These are phyloP conservation scores for Choristoneura rosaceana DNA, from an alignment of 2,888 invertebrate species.

Conservation along the genomic window DNA sequence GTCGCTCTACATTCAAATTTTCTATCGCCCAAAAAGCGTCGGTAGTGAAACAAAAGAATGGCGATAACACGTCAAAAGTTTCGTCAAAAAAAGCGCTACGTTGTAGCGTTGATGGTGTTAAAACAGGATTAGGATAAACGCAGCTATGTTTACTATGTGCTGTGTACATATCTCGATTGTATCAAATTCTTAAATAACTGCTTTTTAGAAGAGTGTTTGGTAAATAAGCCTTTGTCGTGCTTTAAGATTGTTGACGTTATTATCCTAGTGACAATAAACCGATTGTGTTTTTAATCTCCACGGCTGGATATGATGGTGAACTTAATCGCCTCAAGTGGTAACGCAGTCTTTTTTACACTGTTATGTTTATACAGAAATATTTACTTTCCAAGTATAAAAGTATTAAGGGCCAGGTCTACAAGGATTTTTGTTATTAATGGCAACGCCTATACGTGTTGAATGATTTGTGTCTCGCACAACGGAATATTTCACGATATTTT, in stretches of 20 bases:
- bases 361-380: no score
- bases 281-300: neutral
- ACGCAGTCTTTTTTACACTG: no score
- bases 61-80: neutral
- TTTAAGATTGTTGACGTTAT: neutral
- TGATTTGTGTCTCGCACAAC: no score
- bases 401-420: no score
- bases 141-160: neutral
- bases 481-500: no score
- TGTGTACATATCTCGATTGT: slow-evolving; percentile 10
- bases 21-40: neutral
- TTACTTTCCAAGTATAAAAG: no score
- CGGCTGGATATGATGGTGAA: no score
- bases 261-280: neutral
- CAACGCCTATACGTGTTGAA: no score
- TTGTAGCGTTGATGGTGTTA: neutral
- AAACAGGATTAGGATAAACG: slow-evolving; percentile 8
- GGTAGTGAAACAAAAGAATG: neutral
- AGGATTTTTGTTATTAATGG: no score
- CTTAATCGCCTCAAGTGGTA: no score
- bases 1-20: neutral
- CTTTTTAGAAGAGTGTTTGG: slow-evolving; percentile 5
- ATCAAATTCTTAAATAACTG: slow-evolving; percentile 9
- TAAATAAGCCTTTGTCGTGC: neutral
- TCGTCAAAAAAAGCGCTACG: neutral